Conservation (phyloP, 2,113 vertebrate genomes). For the Meles meles region DNA sequence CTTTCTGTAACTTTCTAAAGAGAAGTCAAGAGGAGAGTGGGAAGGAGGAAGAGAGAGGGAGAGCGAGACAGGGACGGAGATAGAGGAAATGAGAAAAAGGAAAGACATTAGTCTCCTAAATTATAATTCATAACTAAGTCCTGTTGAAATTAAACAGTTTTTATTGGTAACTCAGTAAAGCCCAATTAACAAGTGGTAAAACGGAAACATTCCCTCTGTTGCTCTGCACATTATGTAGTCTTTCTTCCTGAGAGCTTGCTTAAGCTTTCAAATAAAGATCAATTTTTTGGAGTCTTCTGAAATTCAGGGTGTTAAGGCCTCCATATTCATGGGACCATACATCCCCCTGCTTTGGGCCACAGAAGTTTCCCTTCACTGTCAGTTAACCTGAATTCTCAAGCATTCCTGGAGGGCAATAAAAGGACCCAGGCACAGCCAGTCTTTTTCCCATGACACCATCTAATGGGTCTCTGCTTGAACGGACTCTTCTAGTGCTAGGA, state of each 20-base stretch:
- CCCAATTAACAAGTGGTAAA: not conserved
- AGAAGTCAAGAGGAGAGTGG: not conserved
- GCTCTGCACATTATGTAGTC: not conserved
- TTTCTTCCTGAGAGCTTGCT: not conserved
- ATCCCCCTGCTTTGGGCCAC: not conserved
- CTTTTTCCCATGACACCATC: not conserved
- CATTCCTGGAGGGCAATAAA: not conserved
- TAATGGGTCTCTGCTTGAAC: not conserved
- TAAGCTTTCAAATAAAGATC: conserved; percentile 27
- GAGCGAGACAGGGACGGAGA: too few relatives aligned
- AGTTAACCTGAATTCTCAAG: not conserved
- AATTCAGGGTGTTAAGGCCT: not conserved
- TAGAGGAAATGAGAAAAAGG: not conserved
- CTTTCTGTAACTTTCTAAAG: not conserved
- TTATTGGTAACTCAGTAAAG: not conserved
- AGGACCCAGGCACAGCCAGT: not conserved
- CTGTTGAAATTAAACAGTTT: not conserved
- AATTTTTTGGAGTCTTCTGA: not conserved
- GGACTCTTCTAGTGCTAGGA: not conserved
- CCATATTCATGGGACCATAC: not conserved
- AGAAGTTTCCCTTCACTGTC: not conserved
- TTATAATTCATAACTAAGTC: not conserved
- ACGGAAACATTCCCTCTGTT: not conserved
- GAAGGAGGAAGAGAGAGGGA: not conserved
- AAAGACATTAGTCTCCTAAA: not conserved